Percentiles rank a stretch among this genome's conserved stretches.
Conservation (phyloP, 2,888 invertebrate genomes). For the Erebia ligea region DNA sequence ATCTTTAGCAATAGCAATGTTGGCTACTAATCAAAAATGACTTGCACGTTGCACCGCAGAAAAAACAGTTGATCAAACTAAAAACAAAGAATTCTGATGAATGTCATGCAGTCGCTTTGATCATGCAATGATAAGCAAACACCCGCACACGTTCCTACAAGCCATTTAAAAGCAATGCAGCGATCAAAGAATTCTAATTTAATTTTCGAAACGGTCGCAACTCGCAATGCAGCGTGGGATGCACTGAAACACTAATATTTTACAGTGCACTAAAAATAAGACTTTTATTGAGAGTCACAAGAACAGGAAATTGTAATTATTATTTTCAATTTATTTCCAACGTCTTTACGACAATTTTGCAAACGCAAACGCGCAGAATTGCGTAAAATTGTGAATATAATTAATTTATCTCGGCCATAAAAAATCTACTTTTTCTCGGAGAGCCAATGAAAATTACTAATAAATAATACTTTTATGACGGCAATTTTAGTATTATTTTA, state of each 20-base stretch:
- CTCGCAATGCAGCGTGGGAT: conserved; percentile 52
- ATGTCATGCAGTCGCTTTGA: conserved; percentile 3
- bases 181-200: conserved; percentile 70
- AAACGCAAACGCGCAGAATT: conserved; percentile 3
- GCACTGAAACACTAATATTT: conserved; percentile 48
- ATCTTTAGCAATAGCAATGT: neutral
- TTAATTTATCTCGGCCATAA: conserved; percentile 18
- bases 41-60: neutral
- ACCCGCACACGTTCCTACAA: conserved; percentile 1
- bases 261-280: conserved; percentile 36
- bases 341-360: conserved; percentile 15
- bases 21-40: neutral
- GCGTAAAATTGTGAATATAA: conserved; percentile 14
- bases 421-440: neutral
- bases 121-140: conserved; percentile 10
- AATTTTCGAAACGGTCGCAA: conserved; percentile 51
- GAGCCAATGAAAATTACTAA: neutral
- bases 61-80: neutral
- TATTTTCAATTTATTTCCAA: conserved; percentile 27
- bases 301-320: conserved; percentile 30
- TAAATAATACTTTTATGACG: neutral
- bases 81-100: neutral
- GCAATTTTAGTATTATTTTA: too few relatives aligned
- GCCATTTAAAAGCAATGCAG: conserved; percentile 45
- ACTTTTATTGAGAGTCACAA: conserved; percentile 30